phyloP scores from a whole-genome alignment of 2,888 invertebrate genomes.

The Rotaria magnacalcarata region DNA sequence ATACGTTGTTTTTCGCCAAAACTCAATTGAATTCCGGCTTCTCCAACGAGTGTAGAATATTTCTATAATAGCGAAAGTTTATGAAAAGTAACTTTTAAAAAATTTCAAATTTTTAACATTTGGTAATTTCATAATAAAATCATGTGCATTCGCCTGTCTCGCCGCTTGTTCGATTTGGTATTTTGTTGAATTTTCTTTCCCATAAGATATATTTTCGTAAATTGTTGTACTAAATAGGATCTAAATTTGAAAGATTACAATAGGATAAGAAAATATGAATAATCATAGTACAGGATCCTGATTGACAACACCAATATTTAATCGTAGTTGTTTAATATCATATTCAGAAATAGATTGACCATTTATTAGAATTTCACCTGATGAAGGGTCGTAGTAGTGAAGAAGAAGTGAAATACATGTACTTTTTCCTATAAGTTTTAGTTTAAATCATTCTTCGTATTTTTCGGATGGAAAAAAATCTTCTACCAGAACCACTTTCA shows the following conservation, averaged over 20 bases:
- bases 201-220: background rate
- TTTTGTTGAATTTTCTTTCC: background rate
- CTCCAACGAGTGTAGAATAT: background rate
- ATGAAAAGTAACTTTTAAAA: background rate
- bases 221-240: background rate
- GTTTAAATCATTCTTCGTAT: no score
- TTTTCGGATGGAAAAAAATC: background rate
- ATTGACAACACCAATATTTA: background rate
- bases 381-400: background rate
- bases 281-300: background rate
- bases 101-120: background rate
- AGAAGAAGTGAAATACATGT: background rate
- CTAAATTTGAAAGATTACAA: background rate
- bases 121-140: background rate
- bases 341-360: background rate
- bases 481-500: background rate
- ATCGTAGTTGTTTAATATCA: background rate
- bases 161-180: background rate
- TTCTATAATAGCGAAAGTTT: background rate
- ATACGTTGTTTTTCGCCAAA: background rate
- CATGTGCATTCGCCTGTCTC: background rate
- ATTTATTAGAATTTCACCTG: background rate
- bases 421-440: background rate
- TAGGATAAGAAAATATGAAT: background rate
- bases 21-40: background rate